Base-by-base conservation (phyloP, 2,888 invertebrate genomes). In the Prionchulus punctatus region DNA sequence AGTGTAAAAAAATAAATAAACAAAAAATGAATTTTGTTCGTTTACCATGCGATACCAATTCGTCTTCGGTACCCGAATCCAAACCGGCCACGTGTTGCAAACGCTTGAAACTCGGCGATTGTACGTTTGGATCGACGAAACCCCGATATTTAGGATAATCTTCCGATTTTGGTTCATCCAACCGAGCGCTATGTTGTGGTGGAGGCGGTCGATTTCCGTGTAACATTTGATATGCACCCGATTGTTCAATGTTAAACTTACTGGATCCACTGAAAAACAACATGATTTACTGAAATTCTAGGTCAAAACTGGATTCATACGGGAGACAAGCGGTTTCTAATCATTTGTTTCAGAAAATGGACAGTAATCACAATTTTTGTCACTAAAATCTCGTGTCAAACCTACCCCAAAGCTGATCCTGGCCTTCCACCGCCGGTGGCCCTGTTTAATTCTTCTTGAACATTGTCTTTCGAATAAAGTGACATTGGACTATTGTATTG, bases 401-500 rank as follows among this genome's bases (percentile, higher is more conserved):
- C 36, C 36, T 28, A 49, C 50, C 50, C 30, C 28, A 7, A 3
- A 30, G 27, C 50, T 12, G 50, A 43, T 15, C 23, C 25, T 43
- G 27, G 43, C 18, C 43, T 43, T 12, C 15, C 15, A 7, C 12
- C 28, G n/a, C 60, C 64, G 15, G 65, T 63, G 58, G 67, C 68
- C 3, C 60, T 62, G 36, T 60, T 60, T 28, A 66, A 59, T 1
- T 64, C 65, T 21, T 66, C 63, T n/a, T 59, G 47, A 2, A 66
- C 70, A 59, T 65, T 69, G 15, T 68, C 63, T 21, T 62, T 60
- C n/a, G 71, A 69, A 59, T 72, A 71, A 60, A 71, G 61, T 25
- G 63, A 59, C 30, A 71, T 57, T 1, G 71, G 71, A 1, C 67
- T 65, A 60, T 71, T 71, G 60, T 71, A 71, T 58, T 70, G 69